These are phyloP conservation scores for Setipinna tenuifilis DNA, from an alignment of 2,797 vertebrate species.

Conservation along the genomic window DNA sequence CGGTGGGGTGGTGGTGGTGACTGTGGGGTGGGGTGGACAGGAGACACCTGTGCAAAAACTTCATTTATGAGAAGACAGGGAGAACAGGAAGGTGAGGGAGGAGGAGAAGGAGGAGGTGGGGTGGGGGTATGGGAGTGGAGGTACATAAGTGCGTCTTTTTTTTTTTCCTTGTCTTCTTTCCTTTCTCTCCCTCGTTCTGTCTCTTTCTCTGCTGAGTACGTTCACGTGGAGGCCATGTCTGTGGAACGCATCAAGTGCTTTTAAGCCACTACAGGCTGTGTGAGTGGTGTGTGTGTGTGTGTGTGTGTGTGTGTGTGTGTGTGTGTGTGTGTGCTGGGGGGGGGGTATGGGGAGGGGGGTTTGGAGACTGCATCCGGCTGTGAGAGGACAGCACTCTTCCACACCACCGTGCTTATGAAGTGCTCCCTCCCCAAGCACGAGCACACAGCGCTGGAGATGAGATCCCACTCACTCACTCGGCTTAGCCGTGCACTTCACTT, in stretches of 20 bases:
- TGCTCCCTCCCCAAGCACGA: conserved; percentile 38
- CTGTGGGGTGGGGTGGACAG: conserved; percentile 10
- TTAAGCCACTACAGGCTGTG: conserved; percentile 26
- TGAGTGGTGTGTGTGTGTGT: not conserved
- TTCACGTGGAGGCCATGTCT: conserved; percentile 37
- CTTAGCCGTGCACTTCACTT: conserved; percentile 36
- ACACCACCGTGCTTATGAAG: conserved; percentile 26
- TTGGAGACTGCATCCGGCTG: conserved; percentile 22
- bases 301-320: not conserved
- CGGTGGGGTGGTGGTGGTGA: not conserved
- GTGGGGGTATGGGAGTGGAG: conserved; percentile 1
- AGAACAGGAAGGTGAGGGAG: not conserved
- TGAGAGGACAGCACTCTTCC: conserved; percentile 30
- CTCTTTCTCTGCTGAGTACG: conserved; percentile 5
- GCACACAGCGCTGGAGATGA: conserved; percentile 1
- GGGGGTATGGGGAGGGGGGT: not conserved
- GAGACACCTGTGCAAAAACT: conserved; percentile 50
- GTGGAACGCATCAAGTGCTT: conserved; percentile 38
- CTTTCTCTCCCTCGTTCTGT: not conserved
- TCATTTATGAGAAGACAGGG: conserved; percentile 62
- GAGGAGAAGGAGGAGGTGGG: not conserved
- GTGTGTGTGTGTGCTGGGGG: not conserved
- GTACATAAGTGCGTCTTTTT: conserved; percentile 4
- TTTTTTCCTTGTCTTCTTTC: not conserved
- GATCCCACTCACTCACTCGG: not conserved